These are phyloP conservation scores for Tanytarsus gracilentus DNA, from an alignment of 2,888 invertebrate species.

Conservation along the genomic window DNA sequence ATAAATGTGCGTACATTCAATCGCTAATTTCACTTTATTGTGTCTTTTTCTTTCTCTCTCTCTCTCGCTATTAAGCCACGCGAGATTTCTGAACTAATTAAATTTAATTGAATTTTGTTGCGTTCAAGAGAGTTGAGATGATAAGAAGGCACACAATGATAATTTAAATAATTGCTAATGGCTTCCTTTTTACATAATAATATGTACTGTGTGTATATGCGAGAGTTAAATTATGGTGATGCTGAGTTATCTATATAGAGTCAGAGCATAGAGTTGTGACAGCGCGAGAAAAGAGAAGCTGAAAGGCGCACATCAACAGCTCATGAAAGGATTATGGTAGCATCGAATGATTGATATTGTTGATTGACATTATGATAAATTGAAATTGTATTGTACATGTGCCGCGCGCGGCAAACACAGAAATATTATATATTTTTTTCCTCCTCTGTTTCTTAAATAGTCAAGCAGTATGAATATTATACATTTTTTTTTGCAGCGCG, in stretches of 20 bases:
- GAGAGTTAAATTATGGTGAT: no score
- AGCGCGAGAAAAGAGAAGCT: no score
- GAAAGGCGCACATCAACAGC: background rate
- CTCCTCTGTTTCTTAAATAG: no score
- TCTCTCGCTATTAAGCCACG: background rate
- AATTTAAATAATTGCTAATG: constrained; percentile 4
- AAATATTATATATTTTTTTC: no score
- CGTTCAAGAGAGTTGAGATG: no score
- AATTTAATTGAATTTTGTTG: background rate
- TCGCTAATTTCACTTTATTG: background rate
- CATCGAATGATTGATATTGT: constrained; percentile 7
- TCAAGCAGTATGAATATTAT: background rate
- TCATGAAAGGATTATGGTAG: constrained; percentile 12
- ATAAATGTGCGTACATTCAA: no score
- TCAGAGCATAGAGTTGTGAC: no score
- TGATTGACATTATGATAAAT: constrained; percentile 13
- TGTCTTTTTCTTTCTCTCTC: background rate
- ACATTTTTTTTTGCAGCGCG: background rate
- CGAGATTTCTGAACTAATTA: background rate
- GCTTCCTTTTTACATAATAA: no score
- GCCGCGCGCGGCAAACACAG: no score
- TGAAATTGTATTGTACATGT: constrained; percentile 1
- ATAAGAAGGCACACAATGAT: background rate
- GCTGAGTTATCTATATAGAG: no score
- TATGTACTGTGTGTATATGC: no score